These are phyloP conservation scores for Terebella lapidaria DNA, from an alignment of 2,888 invertebrate genomes.

Conservation along the genomic window DNA sequence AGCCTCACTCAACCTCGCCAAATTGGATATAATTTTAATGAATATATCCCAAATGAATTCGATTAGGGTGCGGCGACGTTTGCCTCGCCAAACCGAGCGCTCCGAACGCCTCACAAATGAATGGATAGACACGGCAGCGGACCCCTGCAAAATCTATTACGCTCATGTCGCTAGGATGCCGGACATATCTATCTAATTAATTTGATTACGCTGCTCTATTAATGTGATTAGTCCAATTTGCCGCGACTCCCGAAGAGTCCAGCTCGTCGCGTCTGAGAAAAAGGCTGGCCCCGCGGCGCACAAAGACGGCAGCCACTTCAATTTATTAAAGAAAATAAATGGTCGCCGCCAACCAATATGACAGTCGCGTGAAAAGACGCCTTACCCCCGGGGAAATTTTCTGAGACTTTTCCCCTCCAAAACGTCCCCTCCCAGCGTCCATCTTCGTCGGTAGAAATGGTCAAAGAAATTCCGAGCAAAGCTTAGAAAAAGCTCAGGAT, in stretches of 20 bases:
- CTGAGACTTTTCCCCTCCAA: no score
- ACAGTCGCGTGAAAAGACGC: neutral
- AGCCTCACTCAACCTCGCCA: conserved; percentile 1
- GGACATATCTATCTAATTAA: conserved; percentile 10
- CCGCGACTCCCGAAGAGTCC: neutral
- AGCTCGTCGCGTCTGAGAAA: neutral
- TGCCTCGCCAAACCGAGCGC: neutral
- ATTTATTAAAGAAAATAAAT: neutral
- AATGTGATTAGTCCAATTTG: conserved; percentile 5
- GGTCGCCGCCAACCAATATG: neutral
- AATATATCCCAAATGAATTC: conserved; percentile 14
- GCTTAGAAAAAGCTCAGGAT: no score
- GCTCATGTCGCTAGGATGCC: neutral
- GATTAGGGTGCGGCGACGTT: neutral
- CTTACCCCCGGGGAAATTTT: neutral
- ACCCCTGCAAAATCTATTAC: neutral
- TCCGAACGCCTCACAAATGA: no score
- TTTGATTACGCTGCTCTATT: conserved; percentile 3
- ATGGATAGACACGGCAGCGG: neutral
- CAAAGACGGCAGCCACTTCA: neutral
- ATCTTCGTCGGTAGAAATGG: no score
- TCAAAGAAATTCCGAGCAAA: no score
- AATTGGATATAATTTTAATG: conserved; percentile 19
- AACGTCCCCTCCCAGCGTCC: no score
- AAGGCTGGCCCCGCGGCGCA: neutral